These are phyloP conservation scores for Eulemur coronatus DNA, from an alignment of 2,797 vertebrate species.

Conservation along the genomic window DNA sequence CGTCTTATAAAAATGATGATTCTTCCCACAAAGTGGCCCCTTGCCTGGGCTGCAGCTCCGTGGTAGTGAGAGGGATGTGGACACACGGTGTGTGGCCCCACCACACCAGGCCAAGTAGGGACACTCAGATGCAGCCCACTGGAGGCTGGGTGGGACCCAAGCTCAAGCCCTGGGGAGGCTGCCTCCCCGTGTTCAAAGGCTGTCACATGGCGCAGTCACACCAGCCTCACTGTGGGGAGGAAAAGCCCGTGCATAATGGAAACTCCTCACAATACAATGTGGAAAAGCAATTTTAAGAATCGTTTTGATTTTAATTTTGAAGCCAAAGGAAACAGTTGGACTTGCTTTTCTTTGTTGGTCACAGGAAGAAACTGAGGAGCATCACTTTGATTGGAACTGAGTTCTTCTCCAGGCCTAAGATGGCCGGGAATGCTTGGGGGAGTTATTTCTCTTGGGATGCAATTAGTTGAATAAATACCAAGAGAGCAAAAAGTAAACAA, in stretches of 20 bases:
- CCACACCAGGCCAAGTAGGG: not conserved
- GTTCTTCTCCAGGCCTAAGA: conserved; percentile 65
- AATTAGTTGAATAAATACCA: conserved; percentile 75
- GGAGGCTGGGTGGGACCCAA: conserved; percentile 38
- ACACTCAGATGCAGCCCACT: not conserved
- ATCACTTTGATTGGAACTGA: conserved; percentile 51
- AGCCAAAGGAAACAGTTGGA: conserved; percentile 74
- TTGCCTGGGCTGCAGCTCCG: not conserved
- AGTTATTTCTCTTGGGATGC: conserved; percentile 51
- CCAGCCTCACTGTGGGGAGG: conserved; percentile 37
- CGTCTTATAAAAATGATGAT: not conserved
- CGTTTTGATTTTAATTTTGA: conserved; percentile 65
- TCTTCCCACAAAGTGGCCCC: not conserved
- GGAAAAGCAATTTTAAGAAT: conserved; percentile 73
- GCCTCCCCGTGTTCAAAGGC: not conserved
- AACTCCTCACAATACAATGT: conserved; percentile 70
- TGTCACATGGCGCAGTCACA: not conserved
- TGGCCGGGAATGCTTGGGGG: conserved; percentile 59
- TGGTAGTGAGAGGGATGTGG: not conserved
- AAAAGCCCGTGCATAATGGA: conserved; percentile 57
- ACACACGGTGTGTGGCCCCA: not conserved
- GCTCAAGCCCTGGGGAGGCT: conserved; percentile 25
- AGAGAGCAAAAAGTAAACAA: conserved; percentile 74
- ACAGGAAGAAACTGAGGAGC: conserved; percentile 58
- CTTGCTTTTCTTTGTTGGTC: conserved; percentile 75